Conservation (phyloP, 1,140 invertebrate species). For the Cotesia vestalis region DNA sequence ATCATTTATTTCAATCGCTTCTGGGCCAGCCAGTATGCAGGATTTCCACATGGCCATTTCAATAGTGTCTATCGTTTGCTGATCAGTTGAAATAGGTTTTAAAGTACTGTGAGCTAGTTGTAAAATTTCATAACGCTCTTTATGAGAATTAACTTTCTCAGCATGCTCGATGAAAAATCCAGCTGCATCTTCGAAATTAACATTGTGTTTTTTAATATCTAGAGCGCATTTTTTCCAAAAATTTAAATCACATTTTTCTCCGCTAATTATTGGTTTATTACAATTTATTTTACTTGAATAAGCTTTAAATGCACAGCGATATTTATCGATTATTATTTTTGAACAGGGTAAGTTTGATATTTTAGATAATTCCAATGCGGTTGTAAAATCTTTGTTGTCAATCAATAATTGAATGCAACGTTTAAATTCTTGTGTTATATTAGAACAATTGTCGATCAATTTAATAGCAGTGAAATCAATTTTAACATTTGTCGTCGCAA, state of each 20-base stretch:
- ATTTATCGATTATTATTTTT: constrained; percentile 56
- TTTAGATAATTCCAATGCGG: constrained; percentile 69
- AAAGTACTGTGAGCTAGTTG: constrained; percentile 54
- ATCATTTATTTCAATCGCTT: constrained; percentile 50
- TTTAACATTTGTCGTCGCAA: constrained; percentile 54
- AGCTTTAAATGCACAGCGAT: constrained; percentile 50
- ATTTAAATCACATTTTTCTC: constrained; percentile 57
- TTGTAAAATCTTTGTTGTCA: constrained; percentile 63
- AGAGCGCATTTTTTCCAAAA: constrained; percentile 70
- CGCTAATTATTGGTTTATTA: constrained; percentile 40
- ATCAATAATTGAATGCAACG: constrained; percentile 68
- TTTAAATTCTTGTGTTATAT: constrained; percentile 54
- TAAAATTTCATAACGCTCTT: constrained; percentile 58
- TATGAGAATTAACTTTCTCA: constrained; percentile 59
- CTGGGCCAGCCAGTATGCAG: constrained; percentile 55
- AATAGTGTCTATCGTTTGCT: constrained; percentile 50
- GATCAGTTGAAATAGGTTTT: constrained; percentile 49
- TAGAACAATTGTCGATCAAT: constrained; percentile 48
- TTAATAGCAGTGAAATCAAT: constrained; percentile 55
- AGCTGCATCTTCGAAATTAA: constrained; percentile 65
- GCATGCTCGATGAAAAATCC: constrained; percentile 68
- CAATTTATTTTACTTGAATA: neutral
- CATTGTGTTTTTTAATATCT: constrained; percentile 67
- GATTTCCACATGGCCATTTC: constrained; percentile 63
- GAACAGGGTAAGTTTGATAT: constrained; percentile 58